A percentile compares a stretch with the other conserved stretches of the same genome.
phyloP scores from a whole-genome alignment of 2,797 vertebrate genomes.

The Alca torda region DNA sequence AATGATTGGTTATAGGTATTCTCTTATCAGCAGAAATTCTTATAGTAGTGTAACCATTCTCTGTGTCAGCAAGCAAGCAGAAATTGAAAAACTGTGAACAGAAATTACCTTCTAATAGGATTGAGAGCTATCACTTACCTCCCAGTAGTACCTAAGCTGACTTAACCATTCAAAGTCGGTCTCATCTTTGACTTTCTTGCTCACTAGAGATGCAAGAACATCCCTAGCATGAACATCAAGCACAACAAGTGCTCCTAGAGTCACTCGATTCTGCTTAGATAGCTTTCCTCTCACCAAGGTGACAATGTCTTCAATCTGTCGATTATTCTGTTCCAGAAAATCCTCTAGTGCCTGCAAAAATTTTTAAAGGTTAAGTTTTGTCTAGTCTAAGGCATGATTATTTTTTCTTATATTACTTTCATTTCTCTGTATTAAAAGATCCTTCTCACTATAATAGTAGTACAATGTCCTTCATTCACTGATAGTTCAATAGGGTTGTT shows the following conservation, averaged over 20 bases:
- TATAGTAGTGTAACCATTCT: not conserved
- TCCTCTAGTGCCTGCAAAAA: constrained; percentile 78
- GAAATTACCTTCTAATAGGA: constrained; percentile 44
- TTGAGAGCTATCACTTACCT: constrained; percentile 73
- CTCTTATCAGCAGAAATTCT: constrained; percentile 50
- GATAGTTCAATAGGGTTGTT: not conserved
- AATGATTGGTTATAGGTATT: constrained; percentile 5
- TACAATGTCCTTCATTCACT: not conserved
- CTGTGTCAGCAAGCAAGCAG: constrained; percentile 4
- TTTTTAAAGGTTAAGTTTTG: not conserved
- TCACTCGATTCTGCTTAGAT: constrained; percentile 88
- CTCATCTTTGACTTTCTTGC: constrained; percentile 84
- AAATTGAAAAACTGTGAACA: constrained; percentile 41
- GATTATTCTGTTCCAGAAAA: constrained; percentile 84
- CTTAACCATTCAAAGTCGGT: constrained; percentile 91
- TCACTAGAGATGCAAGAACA: constrained; percentile 83
- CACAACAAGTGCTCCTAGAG: constrained; percentile 87
- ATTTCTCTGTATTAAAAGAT: not conserved
- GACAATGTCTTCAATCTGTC: constrained; percentile 89
- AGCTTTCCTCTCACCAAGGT: constrained; percentile 86
- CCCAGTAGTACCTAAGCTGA: constrained; percentile 90
- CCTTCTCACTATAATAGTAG: not conserved
- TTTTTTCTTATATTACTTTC: not conserved
- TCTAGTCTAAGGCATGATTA: not conserved
- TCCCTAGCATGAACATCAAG: constrained; percentile 88